Evolutionary conservation across 2,797 vertebrate species (phyloP).

Genomic region (Characodon lateralis): DNA sequence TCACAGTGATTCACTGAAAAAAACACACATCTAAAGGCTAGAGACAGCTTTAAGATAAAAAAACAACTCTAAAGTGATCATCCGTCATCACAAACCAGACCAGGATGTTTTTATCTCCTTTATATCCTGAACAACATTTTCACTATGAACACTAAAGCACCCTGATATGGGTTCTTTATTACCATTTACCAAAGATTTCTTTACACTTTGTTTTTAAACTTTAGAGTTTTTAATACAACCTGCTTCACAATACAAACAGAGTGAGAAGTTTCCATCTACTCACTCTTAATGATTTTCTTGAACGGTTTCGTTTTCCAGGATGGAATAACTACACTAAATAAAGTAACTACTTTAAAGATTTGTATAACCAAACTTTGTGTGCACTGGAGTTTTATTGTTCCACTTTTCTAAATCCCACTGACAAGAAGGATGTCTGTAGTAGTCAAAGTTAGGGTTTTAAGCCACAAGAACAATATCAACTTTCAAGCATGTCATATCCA

Average conservation of each 20-base stretch:
- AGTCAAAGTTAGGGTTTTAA: background rate
- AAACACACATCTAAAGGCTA: background rate
- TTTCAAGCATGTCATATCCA: background rate
- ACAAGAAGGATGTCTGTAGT: background rate
- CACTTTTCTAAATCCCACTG: background rate
- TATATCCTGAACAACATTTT: background rate
- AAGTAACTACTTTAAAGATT: background rate
- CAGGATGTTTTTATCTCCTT: background rate
- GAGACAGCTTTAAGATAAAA: background rate
- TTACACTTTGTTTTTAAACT: background rate
- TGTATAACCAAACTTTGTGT: background rate
- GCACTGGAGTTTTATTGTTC: no score
- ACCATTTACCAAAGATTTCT: background rate
- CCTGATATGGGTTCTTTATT: background rate
- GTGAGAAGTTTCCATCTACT: background rate
- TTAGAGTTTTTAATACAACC: background rate
- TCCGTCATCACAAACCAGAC: no score
- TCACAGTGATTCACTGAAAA: background rate
- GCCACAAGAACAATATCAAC: background rate
- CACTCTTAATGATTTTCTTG: background rate
- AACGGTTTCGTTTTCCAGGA: background rate
- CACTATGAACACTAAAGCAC: background rate
- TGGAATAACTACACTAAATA: background rate
- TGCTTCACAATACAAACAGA: background rate
- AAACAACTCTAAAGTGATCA: background rate